Evolutionary conservation across 2,797 vertebrate genomes (phyloP), one percentile per base, ranked within the genome.

Genomic region (Amniataba percoides): DNA sequence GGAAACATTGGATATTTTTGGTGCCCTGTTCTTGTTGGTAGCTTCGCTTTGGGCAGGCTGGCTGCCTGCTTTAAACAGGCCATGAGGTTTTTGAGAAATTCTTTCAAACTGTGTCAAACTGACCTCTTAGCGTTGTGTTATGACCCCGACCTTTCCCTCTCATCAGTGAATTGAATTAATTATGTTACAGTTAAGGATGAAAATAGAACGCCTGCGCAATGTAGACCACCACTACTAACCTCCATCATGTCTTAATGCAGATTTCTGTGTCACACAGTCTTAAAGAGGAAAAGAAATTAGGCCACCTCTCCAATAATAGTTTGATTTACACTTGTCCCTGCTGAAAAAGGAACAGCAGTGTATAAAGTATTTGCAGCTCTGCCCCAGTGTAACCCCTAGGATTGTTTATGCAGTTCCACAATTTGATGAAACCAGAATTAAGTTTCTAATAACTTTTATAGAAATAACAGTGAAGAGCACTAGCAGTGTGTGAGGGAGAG

Each of bases 1-100:
- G 90, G 88, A 89, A 92, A 89, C 77, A 69, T 18, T 80, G 80
- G 68, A 80, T 83, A 65, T 88, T 77, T 71, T 74, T 40, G 69
- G 53, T 49, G 55, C 64, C 59, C 43, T 13, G 1, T 42, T 46
- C 66, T 84, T 15, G 11, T 60, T 40, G 19, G 51, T 64, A 62
- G 60, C n/a, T 61, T 25, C 9, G 65, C 75, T 78, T 72, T 72
- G 59, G 40, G 67, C 15, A 63, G 46, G 7, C 21, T 61, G 59
- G 69, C 48, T 53, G 59, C 16, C 67, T 61, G 15, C 55, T 83
- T 66, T 55, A 42, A 75, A 74, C 18, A 64, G 23, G 18, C 39
- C 10, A 23, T 23, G 25, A 70, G 49, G 16, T 71, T 83, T 83
- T 64, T 43, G 60, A 56, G 6, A 63, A 19, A 59, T 53, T 16